Percentiles rank a stretch among this genome's conserved stretches.
phyloP scores from a whole-genome alignment of 2,888 invertebrate genomes.

The Syrista parreyssii region DNA sequence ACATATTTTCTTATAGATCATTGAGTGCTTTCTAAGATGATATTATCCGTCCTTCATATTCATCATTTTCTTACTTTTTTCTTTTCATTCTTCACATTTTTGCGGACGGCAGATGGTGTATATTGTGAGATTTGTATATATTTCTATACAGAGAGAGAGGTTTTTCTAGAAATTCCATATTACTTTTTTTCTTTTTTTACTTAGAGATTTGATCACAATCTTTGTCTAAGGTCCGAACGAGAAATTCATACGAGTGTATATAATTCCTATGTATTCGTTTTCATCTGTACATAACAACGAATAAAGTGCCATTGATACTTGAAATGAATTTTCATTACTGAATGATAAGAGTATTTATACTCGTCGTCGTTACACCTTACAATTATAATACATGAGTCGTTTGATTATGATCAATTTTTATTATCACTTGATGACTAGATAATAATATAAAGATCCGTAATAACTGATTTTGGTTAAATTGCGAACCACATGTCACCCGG shows the following conservation, averaged over 20 bases:
- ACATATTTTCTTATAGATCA: neutral
- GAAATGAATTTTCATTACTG: conserved; percentile 8
- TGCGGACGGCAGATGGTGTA: conserved; percentile 31
- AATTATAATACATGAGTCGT: neutral
- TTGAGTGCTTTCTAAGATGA: neutral
- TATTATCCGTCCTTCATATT: neutral
- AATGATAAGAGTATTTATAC: conserved; percentile 1
- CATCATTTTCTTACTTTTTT: neutral
- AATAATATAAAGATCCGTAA: conserved; percentile 65
- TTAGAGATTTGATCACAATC: conserved; percentile 20
- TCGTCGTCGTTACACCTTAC: neutral
- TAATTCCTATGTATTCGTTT: conserved; percentile 43
- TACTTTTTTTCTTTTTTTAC: conserved; percentile 10
- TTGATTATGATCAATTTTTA: conserved; percentile 64
- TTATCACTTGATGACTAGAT: conserved; percentile 65
- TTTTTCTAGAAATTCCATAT: conserved; percentile 15
- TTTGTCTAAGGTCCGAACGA: conserved; percentile 18
- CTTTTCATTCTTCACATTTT: neutral
- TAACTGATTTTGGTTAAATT: conserved; percentile 50
- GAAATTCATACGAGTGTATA: conserved; percentile 44
- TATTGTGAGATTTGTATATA: conserved; percentile 46
- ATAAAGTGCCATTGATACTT: conserved; percentile 61
- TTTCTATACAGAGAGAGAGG: conserved; percentile 25
- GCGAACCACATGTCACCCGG: conserved; percentile 8
- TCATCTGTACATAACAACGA: conserved; percentile 60